Evolutionary conservation across 2,888 invertebrate genomes (phyloP), one percentile per base, ranked within the genome.

Genomic region (Noctuana brunneofusca): DNA sequence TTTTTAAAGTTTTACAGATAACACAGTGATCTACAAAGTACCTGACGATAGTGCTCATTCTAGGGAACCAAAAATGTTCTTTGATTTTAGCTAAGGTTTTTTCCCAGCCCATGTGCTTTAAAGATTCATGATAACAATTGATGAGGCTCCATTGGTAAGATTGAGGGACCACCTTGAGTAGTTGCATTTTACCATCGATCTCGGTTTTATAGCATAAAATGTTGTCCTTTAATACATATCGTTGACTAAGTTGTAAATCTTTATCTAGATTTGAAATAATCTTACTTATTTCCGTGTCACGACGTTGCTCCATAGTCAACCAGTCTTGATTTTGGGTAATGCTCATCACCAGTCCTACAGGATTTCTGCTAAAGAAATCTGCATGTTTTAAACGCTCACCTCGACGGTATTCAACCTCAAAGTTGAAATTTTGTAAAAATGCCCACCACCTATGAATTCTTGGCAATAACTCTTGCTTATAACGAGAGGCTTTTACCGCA

Each of bases 61-160:
- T 60, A 0, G 58, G 63, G 24, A 70, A 69, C 69, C 68, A 68
- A 49, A 58, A 70, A 6, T 32, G 22, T 9, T 67, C 65, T 14
- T 41, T 27, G 3, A 67, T 35, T 52, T 67, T 66, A 52, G 43
- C 63, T 12, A 41, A 58, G 27, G 71, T 71, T 49, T 70, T 73
- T 12, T 71, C 71, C 68, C 70, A 71, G 0, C 71, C 71, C 1
- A 67, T 32, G 20, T 66, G 65, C n/a, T 69, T 50, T 0, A 73
- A 53, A 0, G 66, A 50, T 0, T 54, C 56, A 11, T 72, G 69
- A 32, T 46, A 71, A 1, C 63, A 53, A 41, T 71, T 67, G 2
- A 71, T 71, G 0, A 73, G 8, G 24, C 66, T 65, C 70, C 70
- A 73, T 12, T 68, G 71, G 20, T 69, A 71, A n/a, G 30, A 27